Evolutionary conservation across 2,113 vertebrate species (phyloP), one percentile per base, ranked within the genome.

Genomic region (Narcine bancroftii): DNA sequence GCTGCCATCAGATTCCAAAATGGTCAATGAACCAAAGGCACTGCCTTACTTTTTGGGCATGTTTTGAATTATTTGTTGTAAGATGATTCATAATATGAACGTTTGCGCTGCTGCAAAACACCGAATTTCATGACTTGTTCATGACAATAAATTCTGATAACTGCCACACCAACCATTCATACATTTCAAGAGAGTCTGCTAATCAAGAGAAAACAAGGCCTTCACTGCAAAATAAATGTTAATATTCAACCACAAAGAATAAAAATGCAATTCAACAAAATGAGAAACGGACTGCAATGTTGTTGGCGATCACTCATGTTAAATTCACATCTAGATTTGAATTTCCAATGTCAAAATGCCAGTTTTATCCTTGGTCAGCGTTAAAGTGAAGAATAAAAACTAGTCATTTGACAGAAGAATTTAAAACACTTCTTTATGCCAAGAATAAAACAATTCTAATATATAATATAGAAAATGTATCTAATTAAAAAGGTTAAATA

Each of bases 191-290:
- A 87, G 53, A 63, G 47, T 36, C 29, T 36, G 17, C 36, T 87
- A 36, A 85, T 15, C 81, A 85, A 87, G 36, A 17, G 36, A 75
- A 75, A 87, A 87, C 81, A 87, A 63, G 17, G 81, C 53, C 60
- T 2, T 36, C 81, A 87, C 21, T 60, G 50, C 81, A 87, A 87
- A 56, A 15, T n/a, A 56, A 85, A 56, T 85, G 53, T 85, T 56
- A 56, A 53, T 36, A 21, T n/a, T 19, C n/a, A 39, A 50, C 33
- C 3, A 85, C 81, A 85, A 5, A 24, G 56, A 85, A 56, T 36
- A 85, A 56, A 85, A 50, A 85, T n/a, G 33, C 33, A 36, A 60
- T 50, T 85, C 36, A 36, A 53, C 33, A 83, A 83, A 56, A 21
- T 42, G 60, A 56, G 79, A 85, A 85, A n/a, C 87, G 15, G 63